phyloP scores from a whole-genome alignment of 1,140 invertebrate species.

The fruit fly (Drosophila melanogaster) region Release_6_plus_ISO1_MT NT_033779.5:10116501-10117000 shows the following conservation, averaged over 20 bases:
- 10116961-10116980: slow-evolving; percentile 57
- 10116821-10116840: slow-evolving; percentile 67
- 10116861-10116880: slow-evolving; percentile 23
- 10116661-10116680: slow-evolving; percentile 66
- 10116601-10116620: slow-evolving; percentile 4
- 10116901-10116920: slow-evolving; percentile 8
- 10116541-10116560: slow-evolving; percentile 81
- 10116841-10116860: slow-evolving; percentile 14
- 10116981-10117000: slow-evolving; percentile 21
- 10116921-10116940: slow-evolving; percentile 37
- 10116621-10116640: neutral
- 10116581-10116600: slow-evolving; percentile 67
- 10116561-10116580: slow-evolving; percentile 72
- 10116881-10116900: neutral
- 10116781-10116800: slow-evolving; percentile 53
- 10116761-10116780: slow-evolving; percentile 58
- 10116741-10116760: slow-evolving; percentile 24
- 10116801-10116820: slow-evolving; percentile 30
- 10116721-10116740: slow-evolving; percentile 38
- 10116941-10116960: slow-evolving; percentile 58
- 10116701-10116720: slow-evolving; percentile 39
- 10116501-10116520: neutral
- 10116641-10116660: slow-evolving; percentile 6
- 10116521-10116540: slow-evolving; percentile 61
- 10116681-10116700: slow-evolving; percentile 65